These are phyloP conservation scores for Erynnis tages DNA, from an alignment of 2,888 invertebrate genomes.

Conservation along the genomic window DNA sequence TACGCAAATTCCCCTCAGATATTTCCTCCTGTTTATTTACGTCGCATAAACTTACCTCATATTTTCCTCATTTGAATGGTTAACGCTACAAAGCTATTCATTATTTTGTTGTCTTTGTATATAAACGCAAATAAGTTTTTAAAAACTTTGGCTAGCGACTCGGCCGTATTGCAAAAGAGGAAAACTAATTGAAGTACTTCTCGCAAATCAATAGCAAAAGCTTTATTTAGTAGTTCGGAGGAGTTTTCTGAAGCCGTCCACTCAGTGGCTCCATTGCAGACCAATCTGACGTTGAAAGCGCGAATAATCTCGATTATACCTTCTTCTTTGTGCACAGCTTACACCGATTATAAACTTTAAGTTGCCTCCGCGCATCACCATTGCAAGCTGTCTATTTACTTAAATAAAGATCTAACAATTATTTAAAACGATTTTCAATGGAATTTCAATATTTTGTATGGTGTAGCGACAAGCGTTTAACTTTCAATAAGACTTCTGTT, in stretches of 20 bases:
- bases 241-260: conserved; percentile 54
- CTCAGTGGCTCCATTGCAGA: conserved; percentile 48
- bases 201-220: conserved; percentile 56
- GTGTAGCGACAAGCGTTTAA: neutral
- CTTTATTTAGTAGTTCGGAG: conserved; percentile 54
- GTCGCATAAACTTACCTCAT: conserved; percentile 27
- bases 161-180: conserved; percentile 39
- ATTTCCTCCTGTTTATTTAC: conserved; percentile 31
- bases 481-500: conserved; percentile 11
- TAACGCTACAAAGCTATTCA: conserved; percentile 28
- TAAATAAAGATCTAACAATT: neutral
- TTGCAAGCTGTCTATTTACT: conserved; percentile 20
- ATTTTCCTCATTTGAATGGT: conserved; percentile 29
- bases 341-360: conserved; percentile 52
- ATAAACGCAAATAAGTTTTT: conserved; percentile 29
- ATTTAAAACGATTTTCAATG: neutral
- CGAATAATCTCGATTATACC: conserved; percentile 52
- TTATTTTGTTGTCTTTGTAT: conserved; percentile 27
- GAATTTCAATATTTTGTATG: neutral
- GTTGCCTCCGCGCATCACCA: conserved; percentile 37
- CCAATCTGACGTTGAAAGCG: conserved; percentile 55
- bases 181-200: conserved; percentile 55
- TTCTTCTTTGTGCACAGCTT: conserved; percentile 46
- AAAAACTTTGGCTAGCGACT: conserved; percentile 43
- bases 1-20: conserved; percentile 27